Conservation (phyloP, 2,888 invertebrate genomes). For the Nineta flava region DNA sequence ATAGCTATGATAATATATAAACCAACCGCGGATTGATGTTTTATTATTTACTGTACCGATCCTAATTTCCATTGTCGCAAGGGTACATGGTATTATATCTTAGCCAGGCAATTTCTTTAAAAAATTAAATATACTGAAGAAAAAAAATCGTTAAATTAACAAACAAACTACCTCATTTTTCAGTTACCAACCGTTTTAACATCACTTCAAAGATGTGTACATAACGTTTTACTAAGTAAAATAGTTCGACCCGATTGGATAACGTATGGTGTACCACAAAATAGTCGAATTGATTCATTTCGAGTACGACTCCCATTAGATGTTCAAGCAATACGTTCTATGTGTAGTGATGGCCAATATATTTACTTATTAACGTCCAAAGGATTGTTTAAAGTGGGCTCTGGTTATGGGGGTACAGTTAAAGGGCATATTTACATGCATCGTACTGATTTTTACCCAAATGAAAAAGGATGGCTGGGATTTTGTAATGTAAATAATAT, state of each 20-base stretch:
- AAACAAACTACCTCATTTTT: constrained; percentile 13
- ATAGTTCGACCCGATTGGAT: constrained; percentile 77
- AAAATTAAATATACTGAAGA: no score
- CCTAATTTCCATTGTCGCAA: no score
- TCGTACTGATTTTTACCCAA: constrained; percentile 66
- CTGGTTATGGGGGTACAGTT: constrained; percentile 85
- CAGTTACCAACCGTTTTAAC: constrained; percentile 74
- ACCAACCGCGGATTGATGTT: no score
- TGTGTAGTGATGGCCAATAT: constrained; percentile 82
- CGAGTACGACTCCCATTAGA: constrained; percentile 35
- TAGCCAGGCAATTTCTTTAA: no score
- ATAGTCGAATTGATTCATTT: constrained; percentile 54
- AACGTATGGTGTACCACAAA: constrained; percentile 69
- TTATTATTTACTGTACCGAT: no score
- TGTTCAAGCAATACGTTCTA: constrained; percentile 35
- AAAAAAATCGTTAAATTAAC: neutral
- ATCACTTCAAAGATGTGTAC: constrained; percentile 74
- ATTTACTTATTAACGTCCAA: constrained; percentile 74
- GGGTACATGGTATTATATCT: no score
- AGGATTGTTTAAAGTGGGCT: constrained; percentile 84
- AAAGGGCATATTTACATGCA: constrained; percentile 79
- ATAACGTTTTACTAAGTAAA: constrained; percentile 73
- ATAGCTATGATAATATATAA: no score
- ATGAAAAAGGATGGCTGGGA: constrained; percentile 73
- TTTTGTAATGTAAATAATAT: constrained; percentile 57